Base-by-base conservation (phyloP, 2,888 invertebrate genomes). In the Sabatieria punctata region DNA sequence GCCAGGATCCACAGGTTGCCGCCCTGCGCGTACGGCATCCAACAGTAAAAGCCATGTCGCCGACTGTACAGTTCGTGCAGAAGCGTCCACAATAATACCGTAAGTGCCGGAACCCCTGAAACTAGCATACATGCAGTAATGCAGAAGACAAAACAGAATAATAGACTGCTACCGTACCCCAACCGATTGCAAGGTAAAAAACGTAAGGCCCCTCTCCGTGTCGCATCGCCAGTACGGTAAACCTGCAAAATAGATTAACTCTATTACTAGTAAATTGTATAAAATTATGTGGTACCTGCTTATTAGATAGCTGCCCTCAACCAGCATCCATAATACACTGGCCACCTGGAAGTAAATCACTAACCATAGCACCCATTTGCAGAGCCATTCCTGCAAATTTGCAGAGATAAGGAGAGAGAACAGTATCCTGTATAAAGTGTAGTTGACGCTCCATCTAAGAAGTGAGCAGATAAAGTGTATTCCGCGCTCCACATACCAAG, bases 321-420 rank as follows among this genome's bases (percentile, higher is more conserved):
- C 73, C 50, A 75, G 67, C 74, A 74, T 75, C 75, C 75, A 75
- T 59, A 72, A 72, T 42, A 74, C 70, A 43, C 71, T 72, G n/a
- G 74, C 69, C 49, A 74, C 64, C 30, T 69, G 66, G 36, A 71
- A 67, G 58, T 74, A 75, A 57, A 74, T 67, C 37, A 68, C 64
- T 13, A 72, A 56, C 46, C 69, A 64, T n/a, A 71, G 59, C 4
- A 75, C 59, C 2, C 57, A 52, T 57, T 73, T 73, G 59, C 75
- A 75, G 45, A 73, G 55, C 72, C 73, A 73, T 43, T 70, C 70
- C 74, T 74, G 59, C 46, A 61, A 52, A 13, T n/a, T n/a, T n/a
- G n/a, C n/a, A n/a, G n/a, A n/a, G n/a, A n/a, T n/a, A n/a, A n/a
- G n/a, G n/a, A n/a, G n/a, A n/a, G n/a, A n/a, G n/a, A n/a, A n/a